Percentiles rank a stretch among this genome's conserved stretches.
Conservation (phyloP, 2,888 invertebrate species). For the Dromius quadrimaculatus region DNA sequence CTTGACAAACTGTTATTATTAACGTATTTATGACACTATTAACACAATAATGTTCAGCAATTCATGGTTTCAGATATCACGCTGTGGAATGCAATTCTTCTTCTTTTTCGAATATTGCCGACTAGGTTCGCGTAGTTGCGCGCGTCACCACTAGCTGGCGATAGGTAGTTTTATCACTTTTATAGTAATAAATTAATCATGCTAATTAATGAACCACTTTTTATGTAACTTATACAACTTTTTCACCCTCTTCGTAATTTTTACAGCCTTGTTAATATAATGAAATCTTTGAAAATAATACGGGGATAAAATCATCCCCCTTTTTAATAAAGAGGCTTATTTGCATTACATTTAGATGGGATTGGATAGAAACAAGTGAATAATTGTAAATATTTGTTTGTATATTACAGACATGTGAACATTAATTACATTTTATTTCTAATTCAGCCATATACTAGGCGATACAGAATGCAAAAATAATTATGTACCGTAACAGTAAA, state of each 20-base stretch:
- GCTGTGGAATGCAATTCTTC: conserved; percentile 52
- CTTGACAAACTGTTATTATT: conserved; percentile 22
- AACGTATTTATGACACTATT: conserved; percentile 39
- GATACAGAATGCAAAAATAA: conserved; percentile 37
- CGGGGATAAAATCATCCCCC: conserved; percentile 20
- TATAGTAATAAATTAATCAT: conserved; percentile 34
- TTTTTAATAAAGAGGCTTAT: neutral
- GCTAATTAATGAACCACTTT: conserved; percentile 20
- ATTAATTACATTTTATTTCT: conserved; percentile 44
- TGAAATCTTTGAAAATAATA: neutral
- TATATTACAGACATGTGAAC: conserved; percentile 47
- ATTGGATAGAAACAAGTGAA: conserved; percentile 1
- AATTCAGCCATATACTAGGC: conserved; percentile 35
- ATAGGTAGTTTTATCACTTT: conserved; percentile 41
- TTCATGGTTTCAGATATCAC: conserved; percentile 52
- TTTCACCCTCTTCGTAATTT: neutral
- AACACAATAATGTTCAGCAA: conserved; percentile 49
- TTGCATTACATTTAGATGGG: neutral
- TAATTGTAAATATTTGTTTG: conserved; percentile 44
- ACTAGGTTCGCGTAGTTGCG: conserved; percentile 59
- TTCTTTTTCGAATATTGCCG: conserved; percentile 52
- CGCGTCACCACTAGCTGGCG: conserved; percentile 61
- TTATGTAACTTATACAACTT: conserved; percentile 10
- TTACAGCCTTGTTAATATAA: neutral
- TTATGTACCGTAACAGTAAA: conserved; percentile 35